Evolutionary conservation across 2,797 vertebrate genomes (phyloP), one percentile per base, ranked within the genome.

Genomic region (Mustela erminea): DNA sequence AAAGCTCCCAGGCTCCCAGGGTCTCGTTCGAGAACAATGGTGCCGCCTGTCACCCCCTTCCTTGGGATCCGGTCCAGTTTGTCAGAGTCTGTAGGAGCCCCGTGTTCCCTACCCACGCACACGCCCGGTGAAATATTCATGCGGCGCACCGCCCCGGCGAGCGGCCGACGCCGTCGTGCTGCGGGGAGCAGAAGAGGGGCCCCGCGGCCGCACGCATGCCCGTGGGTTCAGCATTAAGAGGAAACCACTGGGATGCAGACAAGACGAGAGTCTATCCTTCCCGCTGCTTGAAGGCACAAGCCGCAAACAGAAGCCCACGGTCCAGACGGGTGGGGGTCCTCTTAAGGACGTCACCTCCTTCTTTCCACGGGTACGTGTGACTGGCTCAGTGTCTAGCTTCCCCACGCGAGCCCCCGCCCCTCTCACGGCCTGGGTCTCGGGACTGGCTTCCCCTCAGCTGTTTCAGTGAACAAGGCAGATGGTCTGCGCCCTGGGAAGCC

Each of bases 61-160:
- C 5, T 9, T 52, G 23, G 86, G 52, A 87, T 35, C 41, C 25
- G 21, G 97, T 23, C 75, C 72, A 64, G 93, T 95, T 87, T 84
- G 58, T 90, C 92, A 81, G 29, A 38, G 88, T 92, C 97, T 95
- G 56, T 2, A 62, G n/a, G 9, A 23, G 82, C 35, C 93, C 91
- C 32, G 32, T 80, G 93, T 58, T 96, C 95, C 43, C 92, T 87
- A 23, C 64, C 90, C 96, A 85, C 29, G 81, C 54, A 89, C 10
- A 27, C 68, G 2, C 66, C 81, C 92, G 81, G 68, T 98, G 95
- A 97, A 97, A 90, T 89, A 97, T 92, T 96, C 10, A 95, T 52
- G 10, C 43, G 9, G 43, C 10, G 27, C 58, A 81, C 49, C 38
- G 92, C 87, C 66, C 64, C 15, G 46, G 20, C 60, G 35, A 93